Percentiles rank a stretch among this genome's conserved stretches.
Conservation (phyloP, 2,888 invertebrate species). For the Tubiluchus corallicola region DNA sequence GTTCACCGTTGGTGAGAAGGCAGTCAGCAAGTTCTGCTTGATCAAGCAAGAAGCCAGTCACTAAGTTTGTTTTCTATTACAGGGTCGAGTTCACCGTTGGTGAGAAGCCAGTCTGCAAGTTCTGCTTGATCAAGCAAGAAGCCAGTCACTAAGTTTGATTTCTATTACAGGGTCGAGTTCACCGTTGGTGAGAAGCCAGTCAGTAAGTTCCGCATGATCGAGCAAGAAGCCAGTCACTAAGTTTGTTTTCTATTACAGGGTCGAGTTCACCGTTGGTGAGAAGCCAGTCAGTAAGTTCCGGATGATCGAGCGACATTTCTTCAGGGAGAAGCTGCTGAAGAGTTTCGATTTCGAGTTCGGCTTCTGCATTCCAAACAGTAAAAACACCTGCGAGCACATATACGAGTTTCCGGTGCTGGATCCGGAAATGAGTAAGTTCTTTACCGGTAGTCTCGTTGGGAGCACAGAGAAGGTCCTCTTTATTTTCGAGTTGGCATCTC, state of each 20-base stretch:
- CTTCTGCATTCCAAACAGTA: constrained; percentile 91
- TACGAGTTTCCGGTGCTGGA: constrained; percentile 88
- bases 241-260: constrained; percentile 41
- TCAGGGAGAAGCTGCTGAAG: constrained; percentile 74
- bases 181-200: constrained; percentile 80
- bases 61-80: too few species aligned
- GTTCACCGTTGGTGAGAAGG: too few species aligned
- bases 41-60: too few species aligned
- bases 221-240: too few species aligned
- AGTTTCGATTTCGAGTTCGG: constrained; percentile 99
- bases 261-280: constrained; percentile 87
- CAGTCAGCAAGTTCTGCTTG: too few species aligned
- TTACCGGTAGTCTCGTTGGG: neutral
- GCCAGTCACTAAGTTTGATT: too few species aligned
- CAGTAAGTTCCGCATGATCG: constrained; percentile 90
- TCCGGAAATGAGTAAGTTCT: constrained; percentile 55
- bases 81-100: too few species aligned
- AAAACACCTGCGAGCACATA: constrained; percentile 96
- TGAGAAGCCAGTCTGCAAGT: too few species aligned
- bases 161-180: constrained; percentile 63
- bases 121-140: too few species aligned
- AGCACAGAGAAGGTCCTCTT: too few species aligned
- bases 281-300: constrained; percentile 80
- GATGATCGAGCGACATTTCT: constrained; percentile 96
- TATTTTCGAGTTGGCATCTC: constrained; percentile 6